phyloP scores from a whole-genome alignment of 35 echinoderm and acorn worm species.

The Heliocidaris erythrogramma region DNA sequence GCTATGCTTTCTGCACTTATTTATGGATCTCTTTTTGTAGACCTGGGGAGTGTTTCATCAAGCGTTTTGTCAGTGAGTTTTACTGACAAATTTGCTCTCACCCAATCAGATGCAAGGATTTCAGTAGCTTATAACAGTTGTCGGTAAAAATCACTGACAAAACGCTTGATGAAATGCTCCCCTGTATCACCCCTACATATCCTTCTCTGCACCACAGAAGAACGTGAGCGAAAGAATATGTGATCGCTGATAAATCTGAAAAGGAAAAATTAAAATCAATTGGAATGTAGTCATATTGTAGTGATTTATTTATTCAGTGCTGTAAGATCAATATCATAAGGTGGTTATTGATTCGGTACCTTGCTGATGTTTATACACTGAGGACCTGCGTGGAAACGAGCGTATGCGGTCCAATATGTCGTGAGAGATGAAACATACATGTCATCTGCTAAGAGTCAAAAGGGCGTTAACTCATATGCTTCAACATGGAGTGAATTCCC shows the following conservation, averaged over 20 bases:
- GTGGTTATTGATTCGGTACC: neutral
- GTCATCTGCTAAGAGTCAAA: no score
- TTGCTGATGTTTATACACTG: neutral
- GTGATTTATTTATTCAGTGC: neutral
- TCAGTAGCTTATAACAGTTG: no score
- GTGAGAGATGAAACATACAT: neutral
- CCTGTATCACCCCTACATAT: neutral
- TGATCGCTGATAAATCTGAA: neutral
- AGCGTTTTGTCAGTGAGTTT: no score
- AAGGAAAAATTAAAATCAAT: neutral
- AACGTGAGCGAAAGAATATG: neutral
- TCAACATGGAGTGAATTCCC: no score
- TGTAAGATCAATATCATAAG: neutral
- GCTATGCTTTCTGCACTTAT: no score
- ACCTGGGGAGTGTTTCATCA: no score
- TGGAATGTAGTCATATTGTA: neutral
- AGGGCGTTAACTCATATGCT: no score
- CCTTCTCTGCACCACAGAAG: neutral
- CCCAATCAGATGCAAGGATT: no score
- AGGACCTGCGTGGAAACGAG: neutral
- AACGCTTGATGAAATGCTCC: no score
- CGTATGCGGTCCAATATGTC: neutral
- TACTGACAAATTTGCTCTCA: no score
- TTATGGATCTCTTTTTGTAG: neutral
- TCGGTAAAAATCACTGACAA: no score